Conservation (phyloP, 2,113 vertebrate species). For the Phylloscopus trochilus region DNA sequence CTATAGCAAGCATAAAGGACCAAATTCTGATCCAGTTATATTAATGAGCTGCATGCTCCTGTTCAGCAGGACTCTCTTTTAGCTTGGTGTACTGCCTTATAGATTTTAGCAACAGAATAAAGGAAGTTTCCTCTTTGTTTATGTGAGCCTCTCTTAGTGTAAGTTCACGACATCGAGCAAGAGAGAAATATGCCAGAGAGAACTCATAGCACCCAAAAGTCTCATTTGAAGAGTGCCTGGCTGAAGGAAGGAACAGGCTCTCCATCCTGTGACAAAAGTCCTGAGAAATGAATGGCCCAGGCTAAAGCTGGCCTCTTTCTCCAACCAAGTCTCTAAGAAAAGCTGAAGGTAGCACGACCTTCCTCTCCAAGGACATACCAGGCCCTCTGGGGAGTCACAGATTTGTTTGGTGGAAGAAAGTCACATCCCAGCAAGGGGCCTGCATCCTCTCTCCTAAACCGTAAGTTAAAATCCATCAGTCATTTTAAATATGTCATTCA, state of each 20-base stretch:
- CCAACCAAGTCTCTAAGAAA: neutral
- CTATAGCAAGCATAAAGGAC: neutral
- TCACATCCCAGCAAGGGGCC: neutral
- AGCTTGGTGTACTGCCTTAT: neutral
- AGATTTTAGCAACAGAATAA: neutral
- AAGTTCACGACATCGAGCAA: neutral
- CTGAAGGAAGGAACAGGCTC: neutral
- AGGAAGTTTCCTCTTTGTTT: neutral
- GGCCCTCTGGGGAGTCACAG: neutral
- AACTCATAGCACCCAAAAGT: neutral
- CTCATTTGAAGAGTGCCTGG: neutral
- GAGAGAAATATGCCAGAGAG: neutral
- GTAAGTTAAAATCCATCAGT: conserved; percentile 22
- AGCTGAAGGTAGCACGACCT: neutral
- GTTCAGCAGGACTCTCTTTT: neutral
- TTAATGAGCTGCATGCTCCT: neutral
- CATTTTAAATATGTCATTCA: conserved; percentile 16
- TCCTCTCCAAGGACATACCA: neutral
- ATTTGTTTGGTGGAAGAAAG: neutral
- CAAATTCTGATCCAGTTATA: neutral
- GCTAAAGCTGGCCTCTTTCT: neutral
- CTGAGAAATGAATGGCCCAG: neutral
- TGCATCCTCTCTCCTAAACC: conserved; percentile 1
- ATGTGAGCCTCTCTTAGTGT: neutral
- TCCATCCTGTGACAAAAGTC: neutral